Percentiles rank a stretch among this genome's conserved stretches.
phyloP scores from a whole-genome alignment of 2,113 vertebrate species.

The Tachysurus fulvidraco region DNA sequence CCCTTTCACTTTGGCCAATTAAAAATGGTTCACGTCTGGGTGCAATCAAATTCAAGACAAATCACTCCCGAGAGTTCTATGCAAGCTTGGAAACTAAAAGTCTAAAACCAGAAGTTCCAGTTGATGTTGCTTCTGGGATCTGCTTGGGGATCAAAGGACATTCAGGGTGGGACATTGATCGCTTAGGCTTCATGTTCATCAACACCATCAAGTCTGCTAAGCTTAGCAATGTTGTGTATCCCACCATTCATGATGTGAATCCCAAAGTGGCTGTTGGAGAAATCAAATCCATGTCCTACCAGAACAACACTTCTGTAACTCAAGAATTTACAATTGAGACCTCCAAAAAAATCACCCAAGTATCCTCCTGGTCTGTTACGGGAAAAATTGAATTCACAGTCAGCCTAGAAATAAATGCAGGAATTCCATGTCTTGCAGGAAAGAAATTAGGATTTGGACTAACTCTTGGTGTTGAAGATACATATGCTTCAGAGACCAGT shows the following conservation, averaged over 20 bases:
- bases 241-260: constrained; percentile 25
- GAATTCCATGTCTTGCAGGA: constrained; percentile 34
- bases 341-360: constrained; percentile 36
- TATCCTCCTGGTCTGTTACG: constrained; percentile 41
- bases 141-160: constrained; percentile 49
- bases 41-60: too few relatives aligned
- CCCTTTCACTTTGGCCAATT: constrained; percentile 54
- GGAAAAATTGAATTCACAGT: background rate
- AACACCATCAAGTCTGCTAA: constrained; percentile 40
- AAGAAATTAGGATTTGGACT: background rate
- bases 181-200: constrained; percentile 54
- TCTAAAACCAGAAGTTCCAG: too few relatives aligned
- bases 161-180: constrained; percentile 16
- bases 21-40: constrained; percentile 41
- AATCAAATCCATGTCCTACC: constrained; percentile 32
- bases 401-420: constrained; percentile 23
- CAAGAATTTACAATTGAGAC: constrained; percentile 27
- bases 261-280: constrained; percentile 22
- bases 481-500: background rate
- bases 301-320: background rate
- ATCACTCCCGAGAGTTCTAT: too few relatives aligned
- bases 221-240: constrained; percentile 35
- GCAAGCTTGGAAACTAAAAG: too few relatives aligned
- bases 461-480: background rate
- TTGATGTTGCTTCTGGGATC: constrained; percentile 45